Base-by-base conservation (phyloP, 2,797 vertebrate species). In the Aphelocoma californica region DNA sequence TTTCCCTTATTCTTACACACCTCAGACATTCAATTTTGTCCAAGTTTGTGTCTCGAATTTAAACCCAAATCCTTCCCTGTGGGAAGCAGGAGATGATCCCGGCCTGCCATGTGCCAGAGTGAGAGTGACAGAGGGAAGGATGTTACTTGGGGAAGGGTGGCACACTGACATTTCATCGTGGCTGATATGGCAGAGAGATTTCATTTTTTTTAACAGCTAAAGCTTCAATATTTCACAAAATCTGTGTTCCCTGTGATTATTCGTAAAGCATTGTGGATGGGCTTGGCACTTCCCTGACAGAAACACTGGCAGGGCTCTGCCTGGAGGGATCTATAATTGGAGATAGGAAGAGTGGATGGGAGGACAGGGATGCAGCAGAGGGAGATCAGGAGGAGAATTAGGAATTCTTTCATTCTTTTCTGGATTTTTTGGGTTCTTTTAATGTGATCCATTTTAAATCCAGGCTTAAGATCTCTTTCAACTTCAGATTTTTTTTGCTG, bases 301-400 rank as follows among this genome's bases (percentile, higher is more conserved):
- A 58, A 94, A 79, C 71, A 77, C 9, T 56, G 84, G 65, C 86
- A 90, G 90, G 90, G 80, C 80, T 42, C 64, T 95, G 86, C 92
- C 92, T 96, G 62, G 13, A 36, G 78, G 81, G 73, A 69, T 65
- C 82, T 87, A 58, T 62, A 91, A 92, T 73, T 94, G 88, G 86
- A 82, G 71, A 60, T 71, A 69, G 79, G 26, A 47, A 54, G 54
- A 86, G 91, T 29, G 84, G 54, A 93, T 65, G 91, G 91, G 78
- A 95, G 91, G 95, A 92, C 88, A 96, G 40, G 32, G 57, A 69
- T 31, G 48, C 61, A 90, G 40, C 83, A 92, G 24, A 14, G 40
- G 89, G 65, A 88, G 77, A 86, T 53, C 61, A 54, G 18, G 25
- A 81, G 54, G 57, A 79, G 18, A 74, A 81, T 70, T 29, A 58